These are phyloP conservation scores for Dysidea cf. avara DNA, from an alignment of 37 sponge, comb jelly and placozoan species.

Conservation along the genomic window DNA sequence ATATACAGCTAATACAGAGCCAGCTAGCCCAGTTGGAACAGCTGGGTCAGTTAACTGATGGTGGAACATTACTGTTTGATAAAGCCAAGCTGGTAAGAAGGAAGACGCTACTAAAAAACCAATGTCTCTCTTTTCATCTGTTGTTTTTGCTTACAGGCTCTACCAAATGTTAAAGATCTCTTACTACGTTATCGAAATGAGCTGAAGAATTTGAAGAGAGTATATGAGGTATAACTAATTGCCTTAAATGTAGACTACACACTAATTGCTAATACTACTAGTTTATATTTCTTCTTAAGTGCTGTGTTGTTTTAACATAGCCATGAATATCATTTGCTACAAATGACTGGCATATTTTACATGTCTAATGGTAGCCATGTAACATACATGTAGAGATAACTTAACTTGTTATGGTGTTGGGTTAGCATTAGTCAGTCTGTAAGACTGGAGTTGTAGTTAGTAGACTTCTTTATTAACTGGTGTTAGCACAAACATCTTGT, in stretches of 20 bases:
- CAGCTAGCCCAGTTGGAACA: slow-evolving; percentile 39
- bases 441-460: no score
- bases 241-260: no score
- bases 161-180: slow-evolving; percentile 30
- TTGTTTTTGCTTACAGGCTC: slow-evolving; percentile 16
- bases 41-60: slow-evolving; percentile 47
- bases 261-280: no score
- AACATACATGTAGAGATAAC: neutral
- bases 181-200: slow-evolving; percentile 34
- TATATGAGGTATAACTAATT: slow-evolving; percentile 36
- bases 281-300: no score
- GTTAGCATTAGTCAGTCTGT: no score
- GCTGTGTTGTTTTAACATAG: no score
- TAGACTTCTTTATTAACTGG: no score
- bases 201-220: slow-evolving; percentile 45
- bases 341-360: neutral
- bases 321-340: no score
- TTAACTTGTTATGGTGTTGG: neutral
- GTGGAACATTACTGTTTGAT: slow-evolving; percentile 52
- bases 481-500: no score
- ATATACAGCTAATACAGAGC: slow-evolving; percentile 55
- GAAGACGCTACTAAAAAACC: neutral
- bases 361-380: neutral
- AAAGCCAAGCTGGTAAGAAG: slow-evolving; percentile 56
- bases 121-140: neutral